phyloP scores from a whole-genome alignment of 2,797 vertebrate genomes.

The Muraenolepis orangiensis region DNA sequence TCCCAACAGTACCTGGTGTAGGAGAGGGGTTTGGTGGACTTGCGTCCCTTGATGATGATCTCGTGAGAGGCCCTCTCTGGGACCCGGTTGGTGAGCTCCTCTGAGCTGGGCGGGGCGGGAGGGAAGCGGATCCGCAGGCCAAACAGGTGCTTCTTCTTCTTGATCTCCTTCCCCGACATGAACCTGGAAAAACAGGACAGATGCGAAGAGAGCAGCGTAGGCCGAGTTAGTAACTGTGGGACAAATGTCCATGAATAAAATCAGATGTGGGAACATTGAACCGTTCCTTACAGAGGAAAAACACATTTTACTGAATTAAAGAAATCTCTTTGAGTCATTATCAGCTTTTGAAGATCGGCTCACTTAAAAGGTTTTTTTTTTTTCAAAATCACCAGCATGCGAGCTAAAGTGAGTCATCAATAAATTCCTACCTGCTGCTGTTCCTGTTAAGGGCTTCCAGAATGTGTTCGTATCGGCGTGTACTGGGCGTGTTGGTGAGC shows the following conservation, averaged over 20 bases:
- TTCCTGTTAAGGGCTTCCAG: slow-evolving; percentile 93
- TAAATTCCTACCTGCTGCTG: slow-evolving; percentile 86
- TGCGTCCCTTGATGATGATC: slow-evolving; percentile 96
- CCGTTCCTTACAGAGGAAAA: not conserved
- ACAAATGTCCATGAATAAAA: not conserved
- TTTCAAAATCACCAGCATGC: not conserved
- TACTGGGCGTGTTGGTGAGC: slow-evolving; percentile 87
- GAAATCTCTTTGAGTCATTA: not conserved
- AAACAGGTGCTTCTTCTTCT: slow-evolving; percentile 99
- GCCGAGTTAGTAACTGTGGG: not conserved
- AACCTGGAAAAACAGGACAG: slow-evolving; percentile 73
- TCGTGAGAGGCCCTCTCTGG: slow-evolving; percentile 89
- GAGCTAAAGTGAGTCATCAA: not conserved
- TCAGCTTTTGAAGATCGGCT: too few species aligned
- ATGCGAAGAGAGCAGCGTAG: not conserved
- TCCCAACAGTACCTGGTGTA: slow-evolving; percentile 72
- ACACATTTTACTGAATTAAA: not conserved
- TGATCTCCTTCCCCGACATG: slow-evolving; percentile 98
- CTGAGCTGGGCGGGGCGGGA: slow-evolving; percentile 85
- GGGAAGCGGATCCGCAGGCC: slow-evolving; percentile 94
- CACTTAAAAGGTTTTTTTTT: not conserved
- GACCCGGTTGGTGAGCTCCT: slow-evolving; percentile 80
- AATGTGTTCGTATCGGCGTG: slow-evolving; percentile 87
- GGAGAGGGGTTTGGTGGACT: slow-evolving; percentile 82
- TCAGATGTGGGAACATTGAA: not conserved